These are phyloP conservation scores for Raja brachyura DNA, from an alignment of 2,113 vertebrate species.

Conservation along the genomic window DNA sequence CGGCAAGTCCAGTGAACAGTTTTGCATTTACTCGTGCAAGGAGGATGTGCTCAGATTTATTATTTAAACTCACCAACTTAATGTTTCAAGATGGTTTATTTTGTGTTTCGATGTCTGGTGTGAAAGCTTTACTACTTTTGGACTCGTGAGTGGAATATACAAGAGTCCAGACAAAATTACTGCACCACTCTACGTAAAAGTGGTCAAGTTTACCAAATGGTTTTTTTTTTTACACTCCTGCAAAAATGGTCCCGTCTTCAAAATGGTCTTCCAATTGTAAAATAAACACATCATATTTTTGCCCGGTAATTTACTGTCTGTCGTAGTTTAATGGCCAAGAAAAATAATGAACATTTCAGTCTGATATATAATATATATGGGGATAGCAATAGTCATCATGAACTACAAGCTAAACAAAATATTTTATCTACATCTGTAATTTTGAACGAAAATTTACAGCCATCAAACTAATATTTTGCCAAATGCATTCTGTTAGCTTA, in stretches of 20 bases:
- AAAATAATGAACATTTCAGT: background rate
- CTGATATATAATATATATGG: background rate
- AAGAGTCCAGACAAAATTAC: background rate
- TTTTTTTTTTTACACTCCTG: background rate
- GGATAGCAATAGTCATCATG: background rate
- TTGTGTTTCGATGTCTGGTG: background rate
- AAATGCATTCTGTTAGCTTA: background rate
- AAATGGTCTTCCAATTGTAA: background rate
- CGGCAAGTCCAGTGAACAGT: no score
- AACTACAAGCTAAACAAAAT: background rate
- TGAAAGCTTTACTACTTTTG: background rate
- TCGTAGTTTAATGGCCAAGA: background rate
- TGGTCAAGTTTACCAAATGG: background rate
- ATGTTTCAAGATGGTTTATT: background rate
- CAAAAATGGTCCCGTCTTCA: background rate
- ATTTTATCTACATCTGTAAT: background rate
- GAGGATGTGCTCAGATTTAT: background rate
- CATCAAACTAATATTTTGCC: background rate
- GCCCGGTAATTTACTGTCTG: background rate
- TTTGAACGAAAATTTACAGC: background rate
- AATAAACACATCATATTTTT: conserved; percentile 17
- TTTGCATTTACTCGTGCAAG: background rate
- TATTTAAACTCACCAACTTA: background rate
- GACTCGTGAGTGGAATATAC: background rate
- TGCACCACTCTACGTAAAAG: background rate